Conservation (phyloP, 2,888 invertebrate genomes). For the Melanotus villosus region DNA sequence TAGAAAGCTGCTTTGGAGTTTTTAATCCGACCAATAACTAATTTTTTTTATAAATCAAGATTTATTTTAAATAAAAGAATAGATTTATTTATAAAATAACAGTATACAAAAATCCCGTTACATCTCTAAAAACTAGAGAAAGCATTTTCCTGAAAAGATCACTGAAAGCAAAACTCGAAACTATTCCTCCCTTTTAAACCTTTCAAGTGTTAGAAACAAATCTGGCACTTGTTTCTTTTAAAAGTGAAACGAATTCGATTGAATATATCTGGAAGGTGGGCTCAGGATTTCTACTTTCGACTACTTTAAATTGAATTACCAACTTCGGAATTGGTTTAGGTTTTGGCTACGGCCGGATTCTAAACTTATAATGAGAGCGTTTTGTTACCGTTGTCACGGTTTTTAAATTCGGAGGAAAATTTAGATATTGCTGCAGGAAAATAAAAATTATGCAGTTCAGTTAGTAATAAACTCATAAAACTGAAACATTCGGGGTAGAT, state of each 20-base stretch:
- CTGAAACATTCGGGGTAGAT: not conserved
- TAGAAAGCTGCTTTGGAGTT: too few species aligned
- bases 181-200: too few species aligned
- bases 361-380: constrained; percentile 22
- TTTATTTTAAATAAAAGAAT: too few species aligned
- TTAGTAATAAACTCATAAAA: not conserved
- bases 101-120: too few species aligned
- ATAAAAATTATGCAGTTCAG: not conserved
- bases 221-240: constrained; percentile 17
- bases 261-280: constrained; percentile 13
- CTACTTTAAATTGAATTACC: constrained; percentile 33
- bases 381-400: constrained; percentile 14
- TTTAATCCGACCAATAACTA: too few species aligned
- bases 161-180: too few species aligned
- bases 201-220: constrained; percentile 5
- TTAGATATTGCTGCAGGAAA: not conserved
- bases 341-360: constrained; percentile 5
- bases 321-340: constrained; percentile 23
- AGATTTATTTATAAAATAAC: too few species aligned
- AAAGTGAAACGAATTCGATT: constrained; percentile 1
- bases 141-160: too few species aligned
- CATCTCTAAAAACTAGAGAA: too few species aligned
- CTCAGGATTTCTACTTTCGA: constrained; percentile 2
- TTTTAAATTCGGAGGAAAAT: constrained; percentile 2
- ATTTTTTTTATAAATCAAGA: too few species aligned